Evolutionary conservation across 2,888 invertebrate species (phyloP), one percentile per base, ranked within the genome.

Genomic region (Microplitis manilae): DNA sequence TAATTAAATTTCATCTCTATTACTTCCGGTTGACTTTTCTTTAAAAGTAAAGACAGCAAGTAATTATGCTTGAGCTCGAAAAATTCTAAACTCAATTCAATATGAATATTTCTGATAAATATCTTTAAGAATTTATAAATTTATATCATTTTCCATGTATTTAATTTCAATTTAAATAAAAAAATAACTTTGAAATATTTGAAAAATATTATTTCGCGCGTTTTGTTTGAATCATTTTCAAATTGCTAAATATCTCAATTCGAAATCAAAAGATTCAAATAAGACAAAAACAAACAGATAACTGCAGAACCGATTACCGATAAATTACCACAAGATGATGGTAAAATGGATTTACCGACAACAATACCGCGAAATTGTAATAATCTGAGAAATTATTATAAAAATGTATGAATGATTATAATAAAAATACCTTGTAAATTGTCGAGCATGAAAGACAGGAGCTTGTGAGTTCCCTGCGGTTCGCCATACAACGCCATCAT

Each of bases 401-500:
- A n/a, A 9, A 38, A 9, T 70, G 20, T 70, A 60, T 4, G 13
- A 6, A 15, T 13, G 20, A 70, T 72, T 13, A 17, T 62, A 20
- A 62, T 39, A 40, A 8, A 68, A 73, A 91, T 92, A 97, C 97
- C 96, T 94, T 96, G 95, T 91, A 98, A 94, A 92, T 97, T 97
- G 92, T 99, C 98, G 90, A 99, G 93, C 93, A 99, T 95, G 90
- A 95, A 97, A 73, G 96, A 95, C 78, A 99, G 93, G 90, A 99
- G 94, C 92, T 98, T 98, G 87, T 95, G 94, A 68, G 97, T 97
- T 74, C 98, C 98, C 90, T 97, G 97, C 86, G 94, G 94, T 91
- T 98, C 98, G 90, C 95, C 96, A 91, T 97, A 98, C 83, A 98
- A 93, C 81, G 95, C 94, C 90, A 97, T 93, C 90, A 98, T 95